Evolutionary conservation across 2,888 invertebrate genomes (phyloP), one percentile per base, ranked within the genome.

Genomic region (Agrilus mali): DNA sequence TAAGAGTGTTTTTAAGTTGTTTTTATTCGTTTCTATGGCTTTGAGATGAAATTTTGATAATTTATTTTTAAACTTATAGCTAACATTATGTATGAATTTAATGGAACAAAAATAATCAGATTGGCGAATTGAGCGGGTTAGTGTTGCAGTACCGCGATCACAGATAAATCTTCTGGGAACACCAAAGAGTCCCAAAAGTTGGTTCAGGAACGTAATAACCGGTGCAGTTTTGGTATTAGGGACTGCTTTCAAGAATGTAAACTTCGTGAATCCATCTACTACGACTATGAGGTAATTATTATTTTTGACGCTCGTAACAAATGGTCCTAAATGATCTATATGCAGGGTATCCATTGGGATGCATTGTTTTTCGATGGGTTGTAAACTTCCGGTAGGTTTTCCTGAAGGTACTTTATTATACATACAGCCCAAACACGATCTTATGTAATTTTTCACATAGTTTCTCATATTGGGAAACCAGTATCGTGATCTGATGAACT

Each of bases 301-400:
- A 7, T 55, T 55, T 2, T 42, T 52, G 12, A 46, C 53, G 36
- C 55, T 60, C 8, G 46, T 53, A 4, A 58, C 53, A 44, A 65
- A 65, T 7, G 63, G 64, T 1, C 63, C 62, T 4, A 65, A 42
- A 43, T 66, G 64, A 47, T 67, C 65, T 0, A 65, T 40, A 45
- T 66, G 64, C 10, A 66, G 17, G 0, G 61, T 65, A 42, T 65
- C 56, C 37, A 67, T 62, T 0, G 64, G 64, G 3, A 56, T 49
- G 4, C 49, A 45, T 12, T 56, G 51, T 44, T 65, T 65, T 7
- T 56, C 55, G 7, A 67, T 66, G 0, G 63, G 58, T 40, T 64
- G 55, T 13, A 66, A 48, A 15, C 48, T 45, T 7, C 66, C 66
- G 36, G 55, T 53, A 34, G 47, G 51, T 33, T 50, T 52, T 10